phyloP scores from a whole-genome alignment of 2,888 invertebrate genomes.

The Torymus aiolomorphi region DNA sequence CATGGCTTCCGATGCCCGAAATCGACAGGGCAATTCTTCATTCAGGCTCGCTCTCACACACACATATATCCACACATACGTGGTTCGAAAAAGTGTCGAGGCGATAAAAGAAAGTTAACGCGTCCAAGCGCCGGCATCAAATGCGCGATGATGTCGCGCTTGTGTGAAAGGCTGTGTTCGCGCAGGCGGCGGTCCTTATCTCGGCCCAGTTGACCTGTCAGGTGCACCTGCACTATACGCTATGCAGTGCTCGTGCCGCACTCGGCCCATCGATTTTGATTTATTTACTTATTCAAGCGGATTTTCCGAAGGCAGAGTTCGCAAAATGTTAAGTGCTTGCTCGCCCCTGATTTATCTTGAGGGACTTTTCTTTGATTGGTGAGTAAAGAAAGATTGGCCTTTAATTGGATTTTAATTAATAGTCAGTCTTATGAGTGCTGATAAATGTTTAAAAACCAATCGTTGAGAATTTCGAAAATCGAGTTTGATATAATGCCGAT shows the following conservation, averaged over 20 bases:
- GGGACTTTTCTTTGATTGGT: neutral
- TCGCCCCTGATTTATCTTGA: neutral
- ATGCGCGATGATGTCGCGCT: slow-evolving; percentile 41
- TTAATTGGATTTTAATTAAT: no score
- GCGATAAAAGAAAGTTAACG: slow-evolving; percentile 45
- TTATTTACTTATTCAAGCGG: slow-evolving; percentile 5
- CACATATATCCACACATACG: no score
- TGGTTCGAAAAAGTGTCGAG: slow-evolving; percentile 26
- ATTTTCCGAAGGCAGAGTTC: slow-evolving; percentile 5
- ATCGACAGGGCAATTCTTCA: slow-evolving; percentile 49
- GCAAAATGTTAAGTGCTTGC: slow-evolving; percentile 22
- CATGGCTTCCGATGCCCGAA: slow-evolving; percentile 27
- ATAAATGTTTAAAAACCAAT: no score
- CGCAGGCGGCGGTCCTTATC: slow-evolving; percentile 26
- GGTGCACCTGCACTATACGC: neutral
- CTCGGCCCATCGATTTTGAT: slow-evolving; percentile 32
- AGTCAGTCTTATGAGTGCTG: no score
- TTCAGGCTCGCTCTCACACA: neutral
- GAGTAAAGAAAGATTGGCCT: neutral
- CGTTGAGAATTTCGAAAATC: no score
- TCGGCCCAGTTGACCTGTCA: slow-evolving; percentile 31
- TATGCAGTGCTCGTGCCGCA: neutral
- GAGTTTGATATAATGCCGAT: no score
- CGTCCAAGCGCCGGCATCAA: neutral
- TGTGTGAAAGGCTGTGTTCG: slow-evolving; percentile 2